phyloP scores from a whole-genome alignment of 2,113 vertebrate species.

The Ariopsis seemanni region DNA sequence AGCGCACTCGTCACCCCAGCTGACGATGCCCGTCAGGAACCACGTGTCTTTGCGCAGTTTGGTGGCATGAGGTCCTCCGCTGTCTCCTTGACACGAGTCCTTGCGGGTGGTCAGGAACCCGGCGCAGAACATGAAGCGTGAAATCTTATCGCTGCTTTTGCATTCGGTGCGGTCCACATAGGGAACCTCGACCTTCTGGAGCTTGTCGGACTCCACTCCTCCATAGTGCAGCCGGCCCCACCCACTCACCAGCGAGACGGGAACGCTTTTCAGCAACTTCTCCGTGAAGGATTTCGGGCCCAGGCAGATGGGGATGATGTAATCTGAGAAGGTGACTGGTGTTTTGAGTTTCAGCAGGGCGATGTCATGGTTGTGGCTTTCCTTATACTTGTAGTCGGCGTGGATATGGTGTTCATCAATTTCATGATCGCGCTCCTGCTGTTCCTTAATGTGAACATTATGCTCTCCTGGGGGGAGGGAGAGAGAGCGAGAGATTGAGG shows the following conservation, averaged over 20 bases:
- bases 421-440: constrained; percentile 69
- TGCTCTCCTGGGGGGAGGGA: constrained; percentile 77
- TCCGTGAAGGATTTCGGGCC: constrained; percentile 83
- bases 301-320: constrained; percentile 83
- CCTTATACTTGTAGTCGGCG: constrained; percentile 63
- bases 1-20: constrained; percentile 95
- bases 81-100: constrained; percentile 92
- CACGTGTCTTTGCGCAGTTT: constrained; percentile 74
- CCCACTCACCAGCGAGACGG: constrained; percentile 81
- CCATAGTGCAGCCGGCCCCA: constrained; percentile 76
- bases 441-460: constrained; percentile 64
- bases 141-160: constrained; percentile 76
- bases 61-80: constrained; percentile 85
- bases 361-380: constrained; percentile 83
- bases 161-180: constrained; percentile 79
- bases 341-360: constrained; percentile 81
- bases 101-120: constrained; percentile 67
- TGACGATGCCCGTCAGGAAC: constrained; percentile 93
- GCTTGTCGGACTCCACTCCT: constrained; percentile 68
- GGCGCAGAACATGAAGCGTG: constrained; percentile 90
- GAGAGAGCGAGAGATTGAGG: not conserved
- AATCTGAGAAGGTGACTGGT: constrained; percentile 72
- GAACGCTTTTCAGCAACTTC: constrained; percentile 65
- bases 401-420: constrained; percentile 72
- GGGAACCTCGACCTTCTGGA: constrained; percentile 83